These are phyloP conservation scores for Palythoa grandis DNA, from an alignment of 92 coral and sea anemone genomes.

Conservation along the genomic window DNA sequence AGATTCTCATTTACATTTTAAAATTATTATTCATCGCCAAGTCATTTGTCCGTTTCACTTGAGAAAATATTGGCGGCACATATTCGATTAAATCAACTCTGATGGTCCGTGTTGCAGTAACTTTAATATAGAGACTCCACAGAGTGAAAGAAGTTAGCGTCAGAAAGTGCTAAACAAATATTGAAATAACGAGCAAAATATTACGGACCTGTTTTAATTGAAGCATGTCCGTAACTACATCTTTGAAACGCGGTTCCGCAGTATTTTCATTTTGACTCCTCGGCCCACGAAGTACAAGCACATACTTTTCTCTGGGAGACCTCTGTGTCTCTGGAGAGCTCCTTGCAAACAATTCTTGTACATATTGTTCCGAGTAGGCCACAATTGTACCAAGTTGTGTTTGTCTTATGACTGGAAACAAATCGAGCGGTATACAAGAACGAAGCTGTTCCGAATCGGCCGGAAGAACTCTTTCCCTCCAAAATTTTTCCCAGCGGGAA, in stretches of 20 bases:
- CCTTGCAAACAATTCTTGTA: constrained; percentile 70
- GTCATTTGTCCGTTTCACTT: constrained; percentile 19
- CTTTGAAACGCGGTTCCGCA: constrained; percentile 83
- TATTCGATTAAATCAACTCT: constrained; percentile 3
- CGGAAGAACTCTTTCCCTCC: constrained; percentile 90
- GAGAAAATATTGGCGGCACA: constrained; percentile 12
- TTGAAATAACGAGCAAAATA: not conserved
- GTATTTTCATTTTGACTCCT: constrained; percentile 63
- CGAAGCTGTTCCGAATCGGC: constrained; percentile 67
- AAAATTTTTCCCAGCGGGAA: constrained; percentile 87
- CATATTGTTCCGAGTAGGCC: constrained; percentile 88
- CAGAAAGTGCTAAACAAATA: not conserved
- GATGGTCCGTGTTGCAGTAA: not conserved
- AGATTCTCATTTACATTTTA: not conserved
- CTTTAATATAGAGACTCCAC: not conserved
- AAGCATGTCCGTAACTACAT: constrained; percentile 94
- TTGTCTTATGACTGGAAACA: constrained; percentile 87
- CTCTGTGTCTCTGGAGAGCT: constrained; percentile 33
- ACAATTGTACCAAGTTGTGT: constrained; percentile 81
- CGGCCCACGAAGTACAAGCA: constrained; percentile 84
- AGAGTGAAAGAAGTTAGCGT: not conserved
- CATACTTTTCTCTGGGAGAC: constrained; percentile 80
- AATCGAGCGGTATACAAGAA: constrained; percentile 74
- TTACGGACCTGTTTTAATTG: constrained; percentile 90
- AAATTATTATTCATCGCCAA: not conserved